These are phyloP conservation scores for Betta splendens DNA, from an alignment of 2,797 vertebrate genomes.

Conservation along the genomic window DNA sequence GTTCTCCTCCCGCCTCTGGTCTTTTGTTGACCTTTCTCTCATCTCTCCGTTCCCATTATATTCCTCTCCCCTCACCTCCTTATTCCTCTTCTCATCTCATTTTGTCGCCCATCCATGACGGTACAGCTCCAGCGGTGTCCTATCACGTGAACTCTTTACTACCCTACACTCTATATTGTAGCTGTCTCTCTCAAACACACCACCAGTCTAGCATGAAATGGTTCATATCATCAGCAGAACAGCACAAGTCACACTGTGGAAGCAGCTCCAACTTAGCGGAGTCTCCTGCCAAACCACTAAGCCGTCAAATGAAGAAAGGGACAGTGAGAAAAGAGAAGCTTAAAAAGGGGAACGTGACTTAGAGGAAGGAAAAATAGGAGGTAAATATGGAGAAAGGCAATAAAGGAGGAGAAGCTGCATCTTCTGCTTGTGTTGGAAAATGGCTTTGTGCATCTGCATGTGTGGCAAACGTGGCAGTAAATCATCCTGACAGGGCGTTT, in stretches of 20 bases:
- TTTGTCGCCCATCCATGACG: conserved; percentile 56
- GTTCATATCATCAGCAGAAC: conserved; percentile 69
- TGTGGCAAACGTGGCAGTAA: conserved; percentile 29
- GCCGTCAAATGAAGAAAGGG: conserved; percentile 36
- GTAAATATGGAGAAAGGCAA: not conserved
- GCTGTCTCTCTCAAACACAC: conserved; percentile 50
- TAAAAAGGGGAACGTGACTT: not conserved
- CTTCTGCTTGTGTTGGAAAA: conserved; percentile 17
- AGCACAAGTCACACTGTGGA: conserved; percentile 55
- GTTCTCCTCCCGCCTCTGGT: not conserved
- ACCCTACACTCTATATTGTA: conserved; percentile 21
- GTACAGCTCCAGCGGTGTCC: conserved; percentile 27
- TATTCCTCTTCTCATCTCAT: conserved; percentile 53
- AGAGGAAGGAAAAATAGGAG: not conserved
- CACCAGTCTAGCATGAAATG: conserved; percentile 78
- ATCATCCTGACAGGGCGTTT: conserved; percentile 44
- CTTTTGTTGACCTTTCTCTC: not conserved
- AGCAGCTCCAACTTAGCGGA: conserved; percentile 44
- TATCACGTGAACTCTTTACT: conserved; percentile 44
- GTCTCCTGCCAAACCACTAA: conserved; percentile 41
- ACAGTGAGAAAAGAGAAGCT: not conserved
- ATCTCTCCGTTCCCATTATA: not conserved
- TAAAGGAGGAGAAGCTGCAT: not conserved
- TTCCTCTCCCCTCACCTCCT: conserved; percentile 22
- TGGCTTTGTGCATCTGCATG: conserved; percentile 26